Conservation (phyloP, 2,797 vertebrate genomes). For the Pagetopsis macropterus region DNA sequence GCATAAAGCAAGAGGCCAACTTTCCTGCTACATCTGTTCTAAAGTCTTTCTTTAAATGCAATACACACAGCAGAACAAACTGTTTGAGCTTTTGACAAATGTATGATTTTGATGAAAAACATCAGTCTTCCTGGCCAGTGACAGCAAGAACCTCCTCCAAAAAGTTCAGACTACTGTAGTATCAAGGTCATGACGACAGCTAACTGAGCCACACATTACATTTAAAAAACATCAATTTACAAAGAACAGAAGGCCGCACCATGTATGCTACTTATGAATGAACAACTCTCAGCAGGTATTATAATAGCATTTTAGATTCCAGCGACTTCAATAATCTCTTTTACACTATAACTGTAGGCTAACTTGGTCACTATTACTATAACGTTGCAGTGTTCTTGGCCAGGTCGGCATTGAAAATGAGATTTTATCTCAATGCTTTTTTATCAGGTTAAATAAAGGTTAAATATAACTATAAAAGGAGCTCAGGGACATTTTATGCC, state of each 20-base stretch:
- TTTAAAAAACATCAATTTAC: constrained; percentile 19
- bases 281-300: constrained; percentile 8
- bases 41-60: not conserved
- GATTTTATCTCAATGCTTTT: too few species aligned
- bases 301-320: constrained; percentile 21
- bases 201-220: constrained; percentile 7
- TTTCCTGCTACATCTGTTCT: not conserved
- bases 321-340: constrained; percentile 8
- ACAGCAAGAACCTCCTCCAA: not conserved
- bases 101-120: constrained; percentile 14
- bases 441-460: too few species aligned
- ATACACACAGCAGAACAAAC: not conserved
- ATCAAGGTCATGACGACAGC: constrained; percentile 34
- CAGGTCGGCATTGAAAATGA: too few species aligned
- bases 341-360: constrained; percentile 7
- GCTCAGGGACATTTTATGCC: too few species aligned
- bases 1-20: not conserved
- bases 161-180: constrained; percentile 1
- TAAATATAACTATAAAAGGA: too few species aligned
- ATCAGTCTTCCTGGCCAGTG: constrained; percentile 27
- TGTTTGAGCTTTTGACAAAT: not conserved
- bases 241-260: constrained; percentile 22
- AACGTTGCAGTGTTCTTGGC: too few species aligned
- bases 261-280: constrained; percentile 26
- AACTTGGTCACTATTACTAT: not conserved